phyloP scores from a whole-genome alignment of 2,888 invertebrate genomes.

The Physocephala rufipes region DNA sequence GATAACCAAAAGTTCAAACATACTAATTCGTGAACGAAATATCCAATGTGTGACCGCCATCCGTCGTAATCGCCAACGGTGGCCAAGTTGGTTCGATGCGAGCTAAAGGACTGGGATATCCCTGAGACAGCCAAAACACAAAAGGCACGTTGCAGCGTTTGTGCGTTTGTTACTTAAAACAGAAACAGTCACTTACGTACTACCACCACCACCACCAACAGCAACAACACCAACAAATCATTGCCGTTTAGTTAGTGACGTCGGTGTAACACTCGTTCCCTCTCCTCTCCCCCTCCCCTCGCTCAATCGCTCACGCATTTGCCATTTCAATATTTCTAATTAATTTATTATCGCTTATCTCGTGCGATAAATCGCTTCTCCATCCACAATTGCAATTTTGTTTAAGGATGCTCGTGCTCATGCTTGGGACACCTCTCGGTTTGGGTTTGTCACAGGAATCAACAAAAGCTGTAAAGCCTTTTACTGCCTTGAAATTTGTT shows the following conservation, averaged over 20 bases:
- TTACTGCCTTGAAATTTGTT: constrained; percentile 20
- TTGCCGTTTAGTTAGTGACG: constrained; percentile 48
- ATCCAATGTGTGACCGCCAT: constrained; percentile 41
- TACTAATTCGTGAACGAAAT: constrained; percentile 51
- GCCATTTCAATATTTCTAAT: constrained; percentile 66
- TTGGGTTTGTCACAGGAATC: too few species aligned
- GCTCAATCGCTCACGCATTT: constrained; percentile 36
- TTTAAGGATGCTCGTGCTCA: too few species aligned
- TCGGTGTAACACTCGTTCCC: too few species aligned
- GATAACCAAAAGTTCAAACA: constrained; percentile 58
- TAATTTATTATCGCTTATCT: constrained; percentile 66
- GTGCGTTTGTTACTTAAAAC: background rate
- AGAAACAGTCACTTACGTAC: background rate
- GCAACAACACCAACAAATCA: constrained; percentile 51
- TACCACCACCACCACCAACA: too few species aligned
- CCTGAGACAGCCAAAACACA: background rate
- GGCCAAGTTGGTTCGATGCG: background rate
- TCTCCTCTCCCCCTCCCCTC: too few species aligned
- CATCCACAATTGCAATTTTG: constrained; percentile 1
- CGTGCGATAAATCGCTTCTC: constrained; percentile 58
- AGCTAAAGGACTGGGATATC: too few species aligned
- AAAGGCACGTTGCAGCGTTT: background rate
- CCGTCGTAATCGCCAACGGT: constrained; percentile 33
- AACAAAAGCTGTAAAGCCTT: background rate
- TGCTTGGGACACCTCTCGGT: background rate